Percentiles rank a stretch among this genome's conserved stretches.
These are phyloP conservation scores for Lonchura striata DNA, from an alignment of 2,113 vertebrate genomes.

Conservation along the genomic window DNA sequence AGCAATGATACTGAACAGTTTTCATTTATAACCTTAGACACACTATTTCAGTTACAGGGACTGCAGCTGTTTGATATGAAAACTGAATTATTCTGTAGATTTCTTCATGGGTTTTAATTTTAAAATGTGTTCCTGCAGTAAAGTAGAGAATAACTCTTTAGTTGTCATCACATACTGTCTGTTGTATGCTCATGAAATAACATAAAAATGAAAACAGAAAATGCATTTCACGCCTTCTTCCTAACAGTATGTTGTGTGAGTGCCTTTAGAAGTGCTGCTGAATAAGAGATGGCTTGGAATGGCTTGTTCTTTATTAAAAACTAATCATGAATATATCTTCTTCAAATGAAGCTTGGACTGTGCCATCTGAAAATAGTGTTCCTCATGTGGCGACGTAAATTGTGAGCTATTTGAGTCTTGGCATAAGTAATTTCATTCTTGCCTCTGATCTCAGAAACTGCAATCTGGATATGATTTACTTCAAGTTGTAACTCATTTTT, in stretches of 20 bases:
- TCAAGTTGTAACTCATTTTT: slow-evolving; percentile 56
- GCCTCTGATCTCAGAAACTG: slow-evolving; percentile 49
- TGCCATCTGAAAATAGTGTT: slow-evolving; percentile 31
- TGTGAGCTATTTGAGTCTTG: slow-evolving; percentile 41
- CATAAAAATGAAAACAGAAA: slow-evolving; percentile 65
- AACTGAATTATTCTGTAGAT: slow-evolving; percentile 86
- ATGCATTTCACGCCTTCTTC: slow-evolving; percentile 37
- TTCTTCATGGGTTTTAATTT: slow-evolving; percentile 84
- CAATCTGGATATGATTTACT: slow-evolving; percentile 49
- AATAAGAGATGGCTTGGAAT: slow-evolving; percentile 43
- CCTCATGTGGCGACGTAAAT: background rate
- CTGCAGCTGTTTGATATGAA: slow-evolving; percentile 92
- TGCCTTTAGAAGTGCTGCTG: slow-evolving; percentile 56
- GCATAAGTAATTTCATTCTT: slow-evolving; percentile 41
- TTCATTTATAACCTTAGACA: slow-evolving; percentile 96
- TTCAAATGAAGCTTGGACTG: slow-evolving; percentile 22
- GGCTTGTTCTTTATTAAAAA: slow-evolving; percentile 63
- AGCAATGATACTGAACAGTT: slow-evolving; percentile 93
- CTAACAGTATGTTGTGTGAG: slow-evolving; percentile 1
- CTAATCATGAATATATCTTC: slow-evolving; percentile 35
- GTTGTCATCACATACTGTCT: slow-evolving; percentile 58
- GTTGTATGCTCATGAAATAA: slow-evolving; percentile 59
- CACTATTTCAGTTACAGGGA: slow-evolving; percentile 90
- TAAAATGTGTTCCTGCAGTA: slow-evolving; percentile 78
- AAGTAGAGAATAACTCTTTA: slow-evolving; percentile 70